A percentile compares a stretch with the other conserved stretches of the same genome.
Conservation (phyloP, 2,113 vertebrate species). For the Engystomops pustulosus region DNA sequence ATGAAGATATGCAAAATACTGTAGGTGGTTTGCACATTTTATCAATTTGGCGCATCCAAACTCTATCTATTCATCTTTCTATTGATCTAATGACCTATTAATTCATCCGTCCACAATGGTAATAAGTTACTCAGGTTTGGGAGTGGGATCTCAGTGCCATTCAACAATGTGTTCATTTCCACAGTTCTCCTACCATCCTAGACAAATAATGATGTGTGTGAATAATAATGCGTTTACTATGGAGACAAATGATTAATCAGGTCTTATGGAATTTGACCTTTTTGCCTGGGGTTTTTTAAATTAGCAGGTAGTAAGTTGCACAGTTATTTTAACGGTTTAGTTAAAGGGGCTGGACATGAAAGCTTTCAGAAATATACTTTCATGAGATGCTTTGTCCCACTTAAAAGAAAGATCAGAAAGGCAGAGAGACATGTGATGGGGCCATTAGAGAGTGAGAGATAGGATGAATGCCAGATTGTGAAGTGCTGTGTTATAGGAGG, state of each 20-base stretch:
- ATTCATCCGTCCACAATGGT: neutral
- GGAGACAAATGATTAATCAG: slow-evolving; percentile 19
- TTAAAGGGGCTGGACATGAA: slow-evolving; percentile 45
- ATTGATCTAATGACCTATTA: neutral
- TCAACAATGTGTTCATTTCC: neutral
- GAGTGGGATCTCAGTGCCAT: neutral
- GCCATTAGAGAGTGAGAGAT: slow-evolving; percentile 70
- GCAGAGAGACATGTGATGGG: slow-evolving; percentile 72
- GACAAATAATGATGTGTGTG: slow-evolving; percentile 36
- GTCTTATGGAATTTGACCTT: slow-evolving; percentile 5
- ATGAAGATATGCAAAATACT: too few relatives aligned
- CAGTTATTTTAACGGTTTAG: slow-evolving; percentile 40
- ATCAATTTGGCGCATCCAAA: too few relatives aligned
- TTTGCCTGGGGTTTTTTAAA: slow-evolving; percentile 59
- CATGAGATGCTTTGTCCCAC: slow-evolving; percentile 67
- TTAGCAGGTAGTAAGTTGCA: slow-evolving; percentile 58
- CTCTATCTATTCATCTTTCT: slow-evolving; percentile 3
- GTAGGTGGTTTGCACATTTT: too few relatives aligned
- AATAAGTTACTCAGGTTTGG: too few relatives aligned
- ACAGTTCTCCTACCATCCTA: neutral
- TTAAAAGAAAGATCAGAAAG: slow-evolving; percentile 76
- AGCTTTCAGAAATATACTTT: slow-evolving; percentile 62
- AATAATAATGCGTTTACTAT: slow-evolving; percentile 12
- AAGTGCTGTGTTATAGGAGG: slow-evolving; percentile 68
- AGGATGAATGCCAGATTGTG: slow-evolving; percentile 69